Base-by-base conservation (phyloP, 2,113 vertebrate species). In the Tychaedon coryphoeus region DNA sequence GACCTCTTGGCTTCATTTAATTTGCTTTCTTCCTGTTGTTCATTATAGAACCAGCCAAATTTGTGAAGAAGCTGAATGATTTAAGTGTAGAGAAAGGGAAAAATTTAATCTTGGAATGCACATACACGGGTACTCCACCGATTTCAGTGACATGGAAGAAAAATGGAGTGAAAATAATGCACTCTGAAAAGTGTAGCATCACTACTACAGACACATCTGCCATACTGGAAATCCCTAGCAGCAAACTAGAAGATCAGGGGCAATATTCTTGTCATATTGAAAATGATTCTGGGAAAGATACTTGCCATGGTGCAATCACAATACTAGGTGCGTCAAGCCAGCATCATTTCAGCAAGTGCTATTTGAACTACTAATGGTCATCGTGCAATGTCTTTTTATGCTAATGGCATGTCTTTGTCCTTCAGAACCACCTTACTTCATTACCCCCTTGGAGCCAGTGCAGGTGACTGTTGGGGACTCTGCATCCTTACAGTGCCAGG, bases 181-280 rank as follows among this genome's bases (percentile, higher is more conserved):
- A 98, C 22, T 99, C 99, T 76, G 98, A 98, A 65, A 99, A 98
- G 47, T 98, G 99, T 88, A 99, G 98, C 93, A 97, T 99, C 85
- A 99, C 98, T 45, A 99, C 98, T 9, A 99, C 99, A 4, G 99
- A 99, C 89, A 99, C 97, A 87, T 99, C 99, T 91, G 99, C 99
- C 42, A 99, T 99, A 72, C 95, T 99, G 80, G 99, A 99, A 97
- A 99, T 99, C 95, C 97, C 98, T 47, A 98, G 96, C 61, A 98
- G 98, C 51, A 98, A 98, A 79, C 97, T 98, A 94, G 99, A 99
- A 56, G 98, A 99, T 31, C 98, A 98, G 29, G 99, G 99, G 19
- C 98, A 96, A 33, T 99, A 99, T 90, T 96, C 97, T 80, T 99
- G 99, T 92, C 97, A 98, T 72, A 99, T 99, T 94, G 98, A 98